Evolutionary conservation across 2,113 vertebrate species (phyloP).

Genomic region (Campylomormyrus numenius): DNA sequence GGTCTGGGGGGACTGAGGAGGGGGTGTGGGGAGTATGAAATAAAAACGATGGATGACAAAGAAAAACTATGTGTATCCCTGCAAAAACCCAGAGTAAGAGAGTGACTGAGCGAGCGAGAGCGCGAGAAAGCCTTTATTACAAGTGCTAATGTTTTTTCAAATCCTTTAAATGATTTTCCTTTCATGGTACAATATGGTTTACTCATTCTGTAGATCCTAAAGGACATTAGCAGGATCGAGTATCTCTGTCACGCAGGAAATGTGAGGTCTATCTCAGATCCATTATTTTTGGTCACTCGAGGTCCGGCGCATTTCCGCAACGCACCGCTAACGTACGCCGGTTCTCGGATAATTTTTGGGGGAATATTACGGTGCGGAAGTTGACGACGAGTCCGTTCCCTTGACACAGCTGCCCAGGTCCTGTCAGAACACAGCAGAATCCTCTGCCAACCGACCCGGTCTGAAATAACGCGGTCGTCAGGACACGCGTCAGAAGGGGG

Average conservation of each 20-base stretch:
- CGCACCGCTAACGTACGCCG: background rate
- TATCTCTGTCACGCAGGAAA: background rate
- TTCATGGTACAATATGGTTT: conserved; percentile 3
- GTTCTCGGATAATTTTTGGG: background rate
- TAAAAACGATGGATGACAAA: background rate
- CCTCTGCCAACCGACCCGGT: background rate
- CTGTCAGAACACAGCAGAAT: background rate
- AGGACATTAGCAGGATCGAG: conserved; percentile 8
- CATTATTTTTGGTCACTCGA: background rate
- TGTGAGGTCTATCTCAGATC: background rate
- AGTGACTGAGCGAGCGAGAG: background rate
- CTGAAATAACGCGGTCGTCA: background rate
- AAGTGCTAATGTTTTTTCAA: background rate
- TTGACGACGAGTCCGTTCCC: background rate
- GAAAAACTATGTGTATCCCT: background rate
- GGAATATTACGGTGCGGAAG: background rate
- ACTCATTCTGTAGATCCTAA: background rate
- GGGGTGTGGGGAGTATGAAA: background rate
- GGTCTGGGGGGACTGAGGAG: background rate
- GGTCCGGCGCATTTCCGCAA: background rate
- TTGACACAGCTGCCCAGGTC: background rate
- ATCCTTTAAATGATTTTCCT: conserved; percentile 11
- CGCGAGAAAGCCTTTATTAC: background rate
- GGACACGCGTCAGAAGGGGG: background rate
- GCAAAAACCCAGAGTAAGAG: background rate